These are phyloP conservation scores for Drosophila equinoxialis DNA, from an alignment of 1,140 invertebrate genomes.

Conservation along the genomic window DNA sequence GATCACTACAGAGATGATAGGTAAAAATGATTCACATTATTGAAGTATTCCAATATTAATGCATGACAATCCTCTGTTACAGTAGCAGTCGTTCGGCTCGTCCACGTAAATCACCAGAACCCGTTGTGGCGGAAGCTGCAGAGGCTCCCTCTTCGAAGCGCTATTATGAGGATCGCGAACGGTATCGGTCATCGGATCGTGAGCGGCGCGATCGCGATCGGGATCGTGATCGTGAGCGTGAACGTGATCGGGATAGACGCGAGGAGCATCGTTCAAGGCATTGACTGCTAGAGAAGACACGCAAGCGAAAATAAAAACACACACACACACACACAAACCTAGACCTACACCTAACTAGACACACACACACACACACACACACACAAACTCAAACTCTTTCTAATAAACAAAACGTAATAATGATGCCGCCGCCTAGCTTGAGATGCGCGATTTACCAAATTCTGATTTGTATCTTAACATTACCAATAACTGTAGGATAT, in stretches of 20 bases:
- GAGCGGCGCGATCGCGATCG: slow-evolving; percentile 87
- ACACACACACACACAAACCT: slow-evolving; percentile 44
- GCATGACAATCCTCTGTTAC: slow-evolving; percentile 17
- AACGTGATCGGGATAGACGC: slow-evolving; percentile 87
- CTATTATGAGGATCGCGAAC: slow-evolving; percentile 90
- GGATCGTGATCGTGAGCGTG: slow-evolving; percentile 87
- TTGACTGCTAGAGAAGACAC: slow-evolving; percentile 78
- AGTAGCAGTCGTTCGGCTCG: slow-evolving; percentile 85
- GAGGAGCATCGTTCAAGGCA: slow-evolving; percentile 89
- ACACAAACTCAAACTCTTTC: slow-evolving; percentile 47
- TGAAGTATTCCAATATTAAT: slow-evolving; percentile 1
- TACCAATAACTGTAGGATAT: slow-evolving; percentile 78
- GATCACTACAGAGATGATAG: slow-evolving; percentile 90
- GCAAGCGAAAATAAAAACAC: slow-evolving; percentile 61
- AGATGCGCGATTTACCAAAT: slow-evolving; percentile 57
- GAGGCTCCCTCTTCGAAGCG: slow-evolving; percentile 84
- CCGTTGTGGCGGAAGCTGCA: slow-evolving; percentile 84
- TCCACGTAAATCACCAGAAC: slow-evolving; percentile 85
- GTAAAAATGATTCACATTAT: slow-evolving; percentile 82
- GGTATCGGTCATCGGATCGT: slow-evolving; percentile 89
- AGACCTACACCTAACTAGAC: slow-evolving; percentile 48
- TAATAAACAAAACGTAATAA: slow-evolving; percentile 14
- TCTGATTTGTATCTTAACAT: slow-evolving; percentile 78
- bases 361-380: slow-evolving; percentile 50
- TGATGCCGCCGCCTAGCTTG: slow-evolving; percentile 18